Evolutionary conservation across 2,888 invertebrate species (phyloP), one percentile per base, ranked within the genome.

Genomic region (Alentia gelatinosa): DNA sequence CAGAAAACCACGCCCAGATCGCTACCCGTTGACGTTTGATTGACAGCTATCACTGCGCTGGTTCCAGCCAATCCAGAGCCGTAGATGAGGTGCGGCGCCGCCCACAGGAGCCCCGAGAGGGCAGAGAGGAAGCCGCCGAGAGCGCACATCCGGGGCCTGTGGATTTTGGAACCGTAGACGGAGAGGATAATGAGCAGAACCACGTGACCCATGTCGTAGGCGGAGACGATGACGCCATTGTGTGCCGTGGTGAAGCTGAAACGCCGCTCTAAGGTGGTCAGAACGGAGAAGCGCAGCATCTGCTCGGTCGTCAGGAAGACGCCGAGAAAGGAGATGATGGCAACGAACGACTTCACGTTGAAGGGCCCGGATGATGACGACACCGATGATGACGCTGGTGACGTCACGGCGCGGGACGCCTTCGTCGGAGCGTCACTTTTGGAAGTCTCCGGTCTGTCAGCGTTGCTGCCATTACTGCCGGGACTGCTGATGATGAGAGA

Each of bases 171-270:
- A 56, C 91, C 91, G 30, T 35, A 37, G 37, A 89, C 42, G 30
- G 68, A 47, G n/a, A 91, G 79, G 35, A 91, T 30, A 26, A 89
- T 30, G 19, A 91, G 56, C 7, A 89, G 42, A 3, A 91, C 30
- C 79, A 91, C 88, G 56, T 91, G 91, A 74, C 91, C 91, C 74
- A 88, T 83, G 89, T 91, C 91, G 75, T 88, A 88, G 26, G 79
- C 75, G 0, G 91, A 35, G 15, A 89, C 75, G 7, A 91, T 89
- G 15, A 91, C 39, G 39, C 91, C 91, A 35, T 91, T 91, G 33
- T 75, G 47, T 26, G 68, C 33, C n/a, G 91, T 89, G 7, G 42
- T 88, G 56, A 91, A 91, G 37, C 47, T 79, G 91, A 91, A 91
- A 37, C 91, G 40, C 33, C 75, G 35, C 79, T 91, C 89, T 33